Conservation (phyloP, 1,140 invertebrate species). For the Megalonaias nervosa region DNA sequence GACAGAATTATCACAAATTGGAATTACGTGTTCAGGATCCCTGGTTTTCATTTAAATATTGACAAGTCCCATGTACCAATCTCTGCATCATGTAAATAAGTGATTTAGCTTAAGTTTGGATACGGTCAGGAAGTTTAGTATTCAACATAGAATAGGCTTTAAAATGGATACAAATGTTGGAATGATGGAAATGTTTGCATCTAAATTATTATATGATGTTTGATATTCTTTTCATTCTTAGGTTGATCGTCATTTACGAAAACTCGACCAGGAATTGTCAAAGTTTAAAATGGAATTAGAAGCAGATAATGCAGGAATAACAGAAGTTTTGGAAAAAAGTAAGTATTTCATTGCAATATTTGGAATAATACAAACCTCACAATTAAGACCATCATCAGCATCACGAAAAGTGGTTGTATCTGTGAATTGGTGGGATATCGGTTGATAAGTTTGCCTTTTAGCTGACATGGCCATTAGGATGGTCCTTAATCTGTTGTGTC, state of each 20-base stretch:
- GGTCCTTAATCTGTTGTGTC: too few species aligned
- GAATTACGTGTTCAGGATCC: too few species aligned
- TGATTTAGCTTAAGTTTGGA: not conserved
- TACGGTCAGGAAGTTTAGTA: not conserved
- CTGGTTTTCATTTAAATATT: too few species aligned
- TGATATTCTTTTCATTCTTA: conserved; percentile 33
- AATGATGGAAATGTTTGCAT: not conserved
- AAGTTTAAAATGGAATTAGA: conserved; percentile 99
- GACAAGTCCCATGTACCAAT: too few species aligned
- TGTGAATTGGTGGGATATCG: not conserved
- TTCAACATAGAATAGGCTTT: not conserved
- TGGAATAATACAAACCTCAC: not conserved
- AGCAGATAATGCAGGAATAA: conserved; percentile 98
- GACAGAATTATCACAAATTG: too few species aligned
- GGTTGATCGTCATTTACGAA: conserved; percentile 90
- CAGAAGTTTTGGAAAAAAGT: conserved; percentile 93
- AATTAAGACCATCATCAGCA: not conserved
- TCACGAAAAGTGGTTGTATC: not conserved
- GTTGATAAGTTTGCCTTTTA: not conserved
- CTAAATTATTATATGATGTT: not conserved
- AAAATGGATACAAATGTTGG: not conserved
- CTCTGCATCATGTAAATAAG: too few species aligned
- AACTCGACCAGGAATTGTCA: conserved; percentile 92
- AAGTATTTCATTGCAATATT: conserved; percentile 25
- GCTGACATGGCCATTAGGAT: too few species aligned